Evolutionary conservation across 2,113 vertebrate species (phyloP).

Genomic region (Pongo abelii): DNA sequence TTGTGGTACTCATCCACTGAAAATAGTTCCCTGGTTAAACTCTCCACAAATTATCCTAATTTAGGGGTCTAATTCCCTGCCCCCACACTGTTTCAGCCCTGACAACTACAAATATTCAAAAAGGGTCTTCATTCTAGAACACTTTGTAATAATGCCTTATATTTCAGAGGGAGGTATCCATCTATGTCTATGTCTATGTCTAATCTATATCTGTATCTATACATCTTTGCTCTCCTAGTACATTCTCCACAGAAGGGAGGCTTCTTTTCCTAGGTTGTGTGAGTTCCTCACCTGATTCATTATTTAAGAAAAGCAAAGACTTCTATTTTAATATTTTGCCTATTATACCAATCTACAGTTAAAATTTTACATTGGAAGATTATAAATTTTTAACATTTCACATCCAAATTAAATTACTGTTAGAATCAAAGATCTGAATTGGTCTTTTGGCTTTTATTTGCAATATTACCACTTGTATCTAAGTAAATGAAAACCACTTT

Average conservation of each 20-base stretch:
- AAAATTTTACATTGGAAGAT: neutral
- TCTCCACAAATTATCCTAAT: neutral
- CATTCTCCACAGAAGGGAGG: neutral
- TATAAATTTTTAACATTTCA: neutral
- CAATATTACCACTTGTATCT: neutral
- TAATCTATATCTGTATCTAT: too few species aligned
- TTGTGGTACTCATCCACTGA: neutral
- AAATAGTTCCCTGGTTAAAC: neutral
- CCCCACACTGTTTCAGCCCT: neutral
- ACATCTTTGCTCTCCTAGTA: neutral
- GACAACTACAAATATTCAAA: neutral
- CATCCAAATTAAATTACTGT: neutral
- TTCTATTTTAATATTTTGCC: slow-evolving; percentile 10
- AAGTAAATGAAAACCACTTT: neutral
- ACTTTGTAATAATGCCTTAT: neutral
- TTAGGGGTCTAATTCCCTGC: neutral
- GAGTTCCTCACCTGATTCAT: neutral
- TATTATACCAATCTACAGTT: neutral
- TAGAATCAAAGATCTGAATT: neutral
- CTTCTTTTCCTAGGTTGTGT: neutral
- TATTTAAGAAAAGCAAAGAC: neutral
- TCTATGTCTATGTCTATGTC: neutral
- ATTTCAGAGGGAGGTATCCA: neutral
- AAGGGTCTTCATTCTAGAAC: neutral
- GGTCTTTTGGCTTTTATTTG: neutral